Evolutionary conservation across 2,797 vertebrate species (phyloP), one percentile per base, ranked within the genome.

Genomic region (Hypotaenidia philippensis): DNA sequence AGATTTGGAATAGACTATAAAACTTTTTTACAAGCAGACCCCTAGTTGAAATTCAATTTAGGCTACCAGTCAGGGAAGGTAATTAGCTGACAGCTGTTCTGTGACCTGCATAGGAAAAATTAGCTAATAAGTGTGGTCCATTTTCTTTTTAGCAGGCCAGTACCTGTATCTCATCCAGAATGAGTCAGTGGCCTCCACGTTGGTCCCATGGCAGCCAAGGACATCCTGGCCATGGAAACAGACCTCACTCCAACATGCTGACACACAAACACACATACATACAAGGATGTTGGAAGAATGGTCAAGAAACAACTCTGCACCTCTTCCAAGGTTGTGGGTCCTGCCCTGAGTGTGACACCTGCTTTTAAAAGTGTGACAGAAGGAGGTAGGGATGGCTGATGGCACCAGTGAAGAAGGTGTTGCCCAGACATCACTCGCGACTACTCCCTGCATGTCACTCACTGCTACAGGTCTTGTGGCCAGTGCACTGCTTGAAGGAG

Each of bases 11-110:
- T 25, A 69, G 20, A 26, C 29, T 20, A 49, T 32, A 50, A 32
- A 63, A 41, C 2, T 3, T 72, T 66, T 71, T 72, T 16, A 79
- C 13, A 40, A 50, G 20, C 2, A 3, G 22, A 21, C 29, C 80
- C n/a, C 36, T 27, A 18, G 26, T 45, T 90, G 50, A 66, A 72
- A 91, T 90, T 76, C 40, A 57, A 29, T 75, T 85, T 68, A 68
- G 61, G 29, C 45, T 60, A 68, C 29, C 38, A 77, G 29, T 60
- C n/a, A 64, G 36, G 50, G 34, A 71, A 91, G n/a, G 50, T 78
- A 89, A 95, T 92, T 89, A 75, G 21, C 38, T 83, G 64, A 40
- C 83, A 96, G 79, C 50, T 91, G 92, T 69, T 91, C 65, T 94
- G 76, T 75, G 61, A 90, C 41, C 52, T 72, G 16, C 13, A 1